Evolutionary conservation across 2,797 vertebrate species (phyloP).

Genomic region (Phoeniculus purpureus): DNA sequence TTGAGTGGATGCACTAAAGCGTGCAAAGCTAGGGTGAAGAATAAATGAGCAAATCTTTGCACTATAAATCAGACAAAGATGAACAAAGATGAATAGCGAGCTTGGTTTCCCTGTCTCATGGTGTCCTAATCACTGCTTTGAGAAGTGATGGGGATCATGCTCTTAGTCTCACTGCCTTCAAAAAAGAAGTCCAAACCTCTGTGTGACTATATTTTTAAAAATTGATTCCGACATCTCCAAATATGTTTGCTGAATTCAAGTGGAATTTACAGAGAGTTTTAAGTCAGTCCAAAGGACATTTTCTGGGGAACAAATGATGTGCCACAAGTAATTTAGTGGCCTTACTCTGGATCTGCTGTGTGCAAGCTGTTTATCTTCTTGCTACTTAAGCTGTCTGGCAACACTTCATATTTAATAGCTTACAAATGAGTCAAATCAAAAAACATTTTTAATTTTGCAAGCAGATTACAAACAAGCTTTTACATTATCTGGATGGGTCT

Average conservation of each 20-base stretch:
- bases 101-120: not conserved
- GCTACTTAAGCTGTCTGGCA: not conserved
- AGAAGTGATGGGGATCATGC: not conserved
- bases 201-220: not conserved
- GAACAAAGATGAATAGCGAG: not conserved
- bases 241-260: too few relatives aligned
- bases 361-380: not conserved
- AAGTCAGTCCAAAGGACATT: not conserved
- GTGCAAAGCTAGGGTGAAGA: not conserved
- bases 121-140: not conserved
- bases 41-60: not conserved
- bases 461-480: conserved; percentile 29
- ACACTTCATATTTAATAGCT: not conserved
- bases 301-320: not conserved
- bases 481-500: conserved; percentile 19
- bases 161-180: not conserved
- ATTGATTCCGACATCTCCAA: not conserved
- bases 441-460: conserved; percentile 5
- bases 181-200: not conserved
- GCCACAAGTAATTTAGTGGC: not conserved
- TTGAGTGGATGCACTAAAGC: not conserved
- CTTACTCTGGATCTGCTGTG: not conserved
- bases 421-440: not conserved
- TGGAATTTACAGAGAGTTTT: not conserved
- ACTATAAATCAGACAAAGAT: not conserved